Conservation (phyloP, 2,888 invertebrate species). For the Cryptus armator region DNA sequence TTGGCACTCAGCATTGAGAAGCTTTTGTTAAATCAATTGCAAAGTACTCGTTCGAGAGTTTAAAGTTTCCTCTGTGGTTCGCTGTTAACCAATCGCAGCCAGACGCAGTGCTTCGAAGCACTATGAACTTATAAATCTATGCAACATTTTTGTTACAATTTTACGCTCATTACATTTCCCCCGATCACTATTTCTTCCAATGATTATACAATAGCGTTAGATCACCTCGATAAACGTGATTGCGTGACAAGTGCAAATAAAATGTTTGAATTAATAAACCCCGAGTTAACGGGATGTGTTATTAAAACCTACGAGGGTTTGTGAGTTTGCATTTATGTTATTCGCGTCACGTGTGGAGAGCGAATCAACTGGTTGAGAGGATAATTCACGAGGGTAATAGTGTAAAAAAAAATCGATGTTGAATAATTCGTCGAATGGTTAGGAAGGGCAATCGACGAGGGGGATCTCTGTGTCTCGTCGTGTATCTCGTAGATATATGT, state of each 20-base stretch:
- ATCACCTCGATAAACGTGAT: slow-evolving; percentile 1
- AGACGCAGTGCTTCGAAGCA: too few relatives aligned
- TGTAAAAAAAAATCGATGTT: slow-evolving; percentile 65
- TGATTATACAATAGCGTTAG: neutral
- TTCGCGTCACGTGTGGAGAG: slow-evolving; percentile 31
- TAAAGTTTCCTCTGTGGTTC: too few relatives aligned
- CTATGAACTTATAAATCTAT: too few relatives aligned
- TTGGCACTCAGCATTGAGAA: too few relatives aligned
- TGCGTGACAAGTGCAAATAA: slow-evolving; percentile 11
- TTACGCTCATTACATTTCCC: neutral
- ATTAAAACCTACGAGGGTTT: slow-evolving; percentile 4
- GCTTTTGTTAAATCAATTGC: too few relatives aligned
- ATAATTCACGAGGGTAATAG: slow-evolving; percentile 51
- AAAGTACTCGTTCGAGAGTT: too few relatives aligned
- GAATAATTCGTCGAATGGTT: slow-evolving; percentile 68
- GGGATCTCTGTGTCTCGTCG: slow-evolving; percentile 60
- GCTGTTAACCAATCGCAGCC: too few relatives aligned
- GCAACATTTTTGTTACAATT: neutral
- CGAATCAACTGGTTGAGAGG: slow-evolving; percentile 62
- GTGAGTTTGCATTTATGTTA: slow-evolving; percentile 28
- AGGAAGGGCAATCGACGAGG: slow-evolving; percentile 65
- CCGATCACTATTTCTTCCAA: neutral
- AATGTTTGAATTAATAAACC: neutral
- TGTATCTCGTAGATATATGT: slow-evolving; percentile 54
- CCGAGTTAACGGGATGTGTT: slow-evolving; percentile 14